Conservation (phyloP, 2,888 invertebrate species). For the Apamea anceps region DNA sequence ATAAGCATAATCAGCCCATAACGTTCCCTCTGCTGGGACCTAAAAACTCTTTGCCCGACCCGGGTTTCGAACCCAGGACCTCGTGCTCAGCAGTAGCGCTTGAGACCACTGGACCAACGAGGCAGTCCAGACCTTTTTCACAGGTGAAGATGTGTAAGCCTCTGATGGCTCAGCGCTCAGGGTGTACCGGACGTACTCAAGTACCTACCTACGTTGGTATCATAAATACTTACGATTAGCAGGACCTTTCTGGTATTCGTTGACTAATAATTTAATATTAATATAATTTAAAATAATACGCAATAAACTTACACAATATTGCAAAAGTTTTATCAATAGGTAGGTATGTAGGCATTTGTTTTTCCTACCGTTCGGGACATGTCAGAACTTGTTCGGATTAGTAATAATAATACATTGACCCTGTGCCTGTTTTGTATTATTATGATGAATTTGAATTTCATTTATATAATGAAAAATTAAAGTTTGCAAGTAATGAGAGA, state of each 20-base stretch:
- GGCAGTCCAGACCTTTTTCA: too few relatives aligned
- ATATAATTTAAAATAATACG: neutral
- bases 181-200: neutral
- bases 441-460: neutral
- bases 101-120: neutral
- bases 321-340: conserved; percentile 32
- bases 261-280: neutral
- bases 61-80: neutral
- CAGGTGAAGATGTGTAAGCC: neutral
- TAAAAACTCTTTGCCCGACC: too few relatives aligned
- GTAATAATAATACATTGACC: neutral
- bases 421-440: neutral
- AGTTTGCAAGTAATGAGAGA: neutral
- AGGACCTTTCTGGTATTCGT: conserved; percentile 2
- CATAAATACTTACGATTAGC: neutral
- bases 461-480: neutral
- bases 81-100: too few relatives aligned
- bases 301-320: conserved; percentile 43
- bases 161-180: neutral
- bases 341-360: neutral
- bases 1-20: too few relatives aligned
- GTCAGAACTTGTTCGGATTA: conserved; percentile 30
- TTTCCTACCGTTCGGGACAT: conserved; percentile 15
- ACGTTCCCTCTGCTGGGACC: too few relatives aligned
- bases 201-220: neutral